Evolutionary conservation across 2,113 vertebrate species (phyloP).

Genomic region (Callopanchax toddi): DNA sequence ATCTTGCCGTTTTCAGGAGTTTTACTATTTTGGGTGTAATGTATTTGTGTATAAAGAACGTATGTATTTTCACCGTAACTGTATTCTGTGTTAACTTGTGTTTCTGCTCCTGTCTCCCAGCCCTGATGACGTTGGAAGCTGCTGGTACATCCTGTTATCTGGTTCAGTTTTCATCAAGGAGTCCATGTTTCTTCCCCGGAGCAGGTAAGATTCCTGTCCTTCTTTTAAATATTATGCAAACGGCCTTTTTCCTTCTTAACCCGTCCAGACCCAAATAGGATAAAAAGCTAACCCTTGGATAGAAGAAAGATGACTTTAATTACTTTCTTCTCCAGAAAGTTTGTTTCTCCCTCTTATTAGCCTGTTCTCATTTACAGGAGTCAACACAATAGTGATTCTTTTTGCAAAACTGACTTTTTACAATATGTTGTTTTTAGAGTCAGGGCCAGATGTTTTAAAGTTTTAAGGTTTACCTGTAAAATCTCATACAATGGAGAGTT

Average conservation of each 20-base stretch:
- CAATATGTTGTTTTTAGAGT: background rate
- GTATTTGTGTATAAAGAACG: background rate
- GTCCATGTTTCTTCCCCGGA: constrained; percentile 98
- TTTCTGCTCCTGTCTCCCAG: constrained; percentile 57
- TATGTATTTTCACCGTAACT: background rate
- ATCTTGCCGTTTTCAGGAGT: background rate
- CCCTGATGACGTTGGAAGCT: constrained; percentile 95
- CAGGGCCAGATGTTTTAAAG: too few species aligned
- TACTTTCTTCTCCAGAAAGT: background rate
- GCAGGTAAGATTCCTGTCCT: constrained; percentile 86
- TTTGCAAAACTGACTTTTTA: background rate
- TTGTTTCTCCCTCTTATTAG: background rate
- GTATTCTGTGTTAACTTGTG: background rate
- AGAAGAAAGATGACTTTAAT: background rate
- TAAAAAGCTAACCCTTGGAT: constrained; percentile 8
- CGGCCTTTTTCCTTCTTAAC: background rate
- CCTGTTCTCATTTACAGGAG: background rate
- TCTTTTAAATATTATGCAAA: background rate
- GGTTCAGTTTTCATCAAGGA: constrained; percentile 99
- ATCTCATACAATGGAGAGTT: too few species aligned
- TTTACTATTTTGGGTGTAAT: background rate
- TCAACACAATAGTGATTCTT: background rate
- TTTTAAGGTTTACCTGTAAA: too few species aligned
- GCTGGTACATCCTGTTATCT: constrained; percentile 98
- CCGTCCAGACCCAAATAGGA: background rate